A percentile compares a stretch with the other conserved stretches of the same genome.
These are phyloP conservation scores for Charadrius vociferus DNA, from an alignment of 2,113 vertebrate genomes.

Conservation along the genomic window DNA sequence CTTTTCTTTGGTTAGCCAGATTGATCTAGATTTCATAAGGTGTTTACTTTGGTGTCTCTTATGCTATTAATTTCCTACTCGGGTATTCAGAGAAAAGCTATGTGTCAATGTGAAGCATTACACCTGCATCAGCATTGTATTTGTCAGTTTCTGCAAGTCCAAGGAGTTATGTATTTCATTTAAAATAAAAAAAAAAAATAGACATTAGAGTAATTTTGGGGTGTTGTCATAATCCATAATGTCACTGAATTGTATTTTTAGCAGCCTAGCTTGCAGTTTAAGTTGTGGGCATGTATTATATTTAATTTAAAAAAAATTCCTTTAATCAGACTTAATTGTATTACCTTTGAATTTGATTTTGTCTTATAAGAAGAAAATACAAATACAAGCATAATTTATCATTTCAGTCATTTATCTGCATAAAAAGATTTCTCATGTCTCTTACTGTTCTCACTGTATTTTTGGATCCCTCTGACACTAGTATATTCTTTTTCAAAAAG, in stretches of 20 bases:
- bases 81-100: not conserved
- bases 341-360: not conserved
- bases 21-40: not conserved
- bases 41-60: constrained; percentile 20
- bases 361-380: not conserved
- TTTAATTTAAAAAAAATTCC: not conserved
- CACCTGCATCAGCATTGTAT: not conserved
- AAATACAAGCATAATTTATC: not conserved
- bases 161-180: not conserved
- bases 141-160: not conserved
- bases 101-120: constrained; percentile 14
- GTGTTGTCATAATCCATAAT: not conserved
- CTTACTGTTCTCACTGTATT: not conserved
- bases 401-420: not conserved
- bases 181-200: not conserved
- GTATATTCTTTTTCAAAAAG: not conserved
- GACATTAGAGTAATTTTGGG: not conserved
- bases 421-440: not conserved
- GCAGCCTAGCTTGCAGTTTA: not conserved
- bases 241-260: not conserved
- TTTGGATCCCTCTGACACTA: not conserved
- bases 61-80: constrained; percentile 24
- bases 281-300: not conserved
- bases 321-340: not conserved
- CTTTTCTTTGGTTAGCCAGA: not conserved